Percentiles rank a stretch among this genome's conserved stretches.
These are phyloP conservation scores for Alviniconcha marisindica DNA, from an alignment of 1,140 invertebrate genomes.

Conservation along the genomic window DNA sequence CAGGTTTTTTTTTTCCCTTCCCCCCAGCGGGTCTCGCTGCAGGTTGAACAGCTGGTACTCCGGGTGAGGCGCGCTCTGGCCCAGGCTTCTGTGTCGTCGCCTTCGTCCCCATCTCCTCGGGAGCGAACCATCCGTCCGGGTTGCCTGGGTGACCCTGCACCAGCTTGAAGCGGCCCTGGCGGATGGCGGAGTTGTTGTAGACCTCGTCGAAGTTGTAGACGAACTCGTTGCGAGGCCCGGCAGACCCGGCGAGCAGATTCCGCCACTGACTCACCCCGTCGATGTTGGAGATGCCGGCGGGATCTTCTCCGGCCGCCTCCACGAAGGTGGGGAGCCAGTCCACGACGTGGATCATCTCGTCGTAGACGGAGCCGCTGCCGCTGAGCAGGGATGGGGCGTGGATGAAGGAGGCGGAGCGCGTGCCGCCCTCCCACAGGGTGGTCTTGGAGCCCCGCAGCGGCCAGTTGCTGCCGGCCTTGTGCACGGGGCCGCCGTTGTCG, in stretches of 20 bases:
- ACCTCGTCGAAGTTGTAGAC: conserved; percentile 46
- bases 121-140: conserved; percentile 35
- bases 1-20: conserved; percentile 38
- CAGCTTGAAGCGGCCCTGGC: conserved; percentile 44
- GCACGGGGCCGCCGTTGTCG: conserved; percentile 79
- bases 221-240: conserved; percentile 35
- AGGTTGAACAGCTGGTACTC: conserved; percentile 6
- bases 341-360: conserved; percentile 83
- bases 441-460: conserved; percentile 75
- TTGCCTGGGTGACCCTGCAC: conserved; percentile 26
- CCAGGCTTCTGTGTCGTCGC: background rate
- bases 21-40: conserved; percentile 50
- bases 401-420: conserved; percentile 41
- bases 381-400: conserved; percentile 36
- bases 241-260: background rate
- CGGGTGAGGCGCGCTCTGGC: background rate
- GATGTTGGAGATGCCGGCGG: background rate
- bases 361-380: conserved; percentile 42
- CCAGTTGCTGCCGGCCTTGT: conserved; percentile 84
- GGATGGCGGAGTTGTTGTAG: conserved; percentile 53
- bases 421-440: conserved; percentile 77
- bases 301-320: conserved; percentile 71
- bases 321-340: conserved; percentile 93
- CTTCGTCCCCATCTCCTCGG: conserved; percentile 32
- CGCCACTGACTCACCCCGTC: conserved; percentile 48